Evolutionary conservation across 2,113 vertebrate species (phyloP).

Genomic region (Rhinichthys klamathensis): DNA sequence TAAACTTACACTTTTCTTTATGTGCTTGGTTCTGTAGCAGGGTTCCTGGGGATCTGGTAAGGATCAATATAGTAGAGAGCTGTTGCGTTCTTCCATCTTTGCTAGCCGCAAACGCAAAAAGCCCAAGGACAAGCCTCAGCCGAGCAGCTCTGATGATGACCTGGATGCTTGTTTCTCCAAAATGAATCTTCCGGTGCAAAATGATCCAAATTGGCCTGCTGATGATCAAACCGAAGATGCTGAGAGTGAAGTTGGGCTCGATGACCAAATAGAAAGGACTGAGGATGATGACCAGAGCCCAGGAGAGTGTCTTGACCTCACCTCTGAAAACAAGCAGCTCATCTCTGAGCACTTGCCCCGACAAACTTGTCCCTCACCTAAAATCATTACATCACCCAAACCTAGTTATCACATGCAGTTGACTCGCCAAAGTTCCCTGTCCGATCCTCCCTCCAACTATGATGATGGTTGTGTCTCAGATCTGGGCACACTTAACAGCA

Average conservation of each 20-base stretch:
- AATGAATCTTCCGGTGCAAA: slow-evolving; percentile 79
- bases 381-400: slow-evolving; percentile 69
- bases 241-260: slow-evolving; percentile 64
- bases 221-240: slow-evolving; percentile 75
- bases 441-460: slow-evolving; percentile 75
- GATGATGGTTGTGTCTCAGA: slow-evolving; percentile 85
- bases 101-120: slow-evolving; percentile 97
- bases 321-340: neutral
- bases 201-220: slow-evolving; percentile 62
- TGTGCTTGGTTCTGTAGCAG: slow-evolving; percentile 67
- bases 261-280: slow-evolving; percentile 55
- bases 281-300: slow-evolving; percentile 61
- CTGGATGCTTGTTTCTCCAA: slow-evolving; percentile 86
- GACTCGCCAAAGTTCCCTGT: slow-evolving; percentile 68
- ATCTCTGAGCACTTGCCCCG: slow-evolving; percentile 56
- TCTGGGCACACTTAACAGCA: slow-evolving; percentile 83
- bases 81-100: slow-evolving; percentile 96
- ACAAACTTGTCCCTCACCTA: slow-evolving; percentile 49
- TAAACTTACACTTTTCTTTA: neutral
- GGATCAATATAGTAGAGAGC: slow-evolving; percentile 95
- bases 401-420: slow-evolving; percentile 70
- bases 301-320: slow-evolving; percentile 54
- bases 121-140: slow-evolving; percentile 88
- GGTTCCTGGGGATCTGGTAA: slow-evolving; percentile 96
- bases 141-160: slow-evolving; percentile 96